Conservation (phyloP, 2,113 vertebrate species). For the Poeciliopsis prolifica region DNA sequence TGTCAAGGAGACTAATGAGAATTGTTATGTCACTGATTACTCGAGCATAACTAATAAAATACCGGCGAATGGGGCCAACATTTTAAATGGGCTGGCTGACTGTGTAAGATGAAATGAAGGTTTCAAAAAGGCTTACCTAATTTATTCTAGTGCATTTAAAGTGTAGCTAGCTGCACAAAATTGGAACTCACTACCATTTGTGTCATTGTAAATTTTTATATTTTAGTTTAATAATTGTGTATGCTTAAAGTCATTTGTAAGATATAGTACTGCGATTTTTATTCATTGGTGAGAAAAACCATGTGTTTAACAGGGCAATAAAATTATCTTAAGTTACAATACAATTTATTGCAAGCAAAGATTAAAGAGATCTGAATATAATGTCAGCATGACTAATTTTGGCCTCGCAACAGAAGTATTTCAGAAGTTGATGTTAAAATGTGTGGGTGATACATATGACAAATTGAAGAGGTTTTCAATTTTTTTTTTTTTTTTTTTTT, state of each 20-base stretch:
- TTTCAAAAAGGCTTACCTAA: not conserved
- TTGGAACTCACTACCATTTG: not conserved
- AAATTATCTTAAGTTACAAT: not conserved
- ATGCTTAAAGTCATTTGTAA: too few relatives aligned
- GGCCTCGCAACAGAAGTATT: not conserved
- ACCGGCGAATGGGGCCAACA: slow-evolving; percentile 2
- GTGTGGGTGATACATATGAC: not conserved
- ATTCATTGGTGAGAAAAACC: not conserved
- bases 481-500: not conserved
- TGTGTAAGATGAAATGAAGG: not conserved
- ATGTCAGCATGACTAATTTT: not conserved
- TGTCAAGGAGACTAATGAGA: slow-evolving; percentile 24
- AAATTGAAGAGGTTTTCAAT: too few relatives aligned
- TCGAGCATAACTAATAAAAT: slow-evolving; percentile 22
- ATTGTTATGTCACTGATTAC: slow-evolving; percentile 35
- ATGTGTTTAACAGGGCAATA: too few relatives aligned
- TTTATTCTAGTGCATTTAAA: not conserved
- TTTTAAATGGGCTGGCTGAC: slow-evolving; percentile 1
- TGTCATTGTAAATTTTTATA: too few relatives aligned
- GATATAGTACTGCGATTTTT: not conserved
- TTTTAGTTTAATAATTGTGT: too few relatives aligned
- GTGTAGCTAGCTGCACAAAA: not conserved
- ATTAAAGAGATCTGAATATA: not conserved
- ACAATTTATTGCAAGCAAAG: not conserved
- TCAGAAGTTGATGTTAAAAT: not conserved